Evolutionary conservation across 2,888 invertebrate genomes (phyloP).

Genomic region (Julus scanicus): DNA sequence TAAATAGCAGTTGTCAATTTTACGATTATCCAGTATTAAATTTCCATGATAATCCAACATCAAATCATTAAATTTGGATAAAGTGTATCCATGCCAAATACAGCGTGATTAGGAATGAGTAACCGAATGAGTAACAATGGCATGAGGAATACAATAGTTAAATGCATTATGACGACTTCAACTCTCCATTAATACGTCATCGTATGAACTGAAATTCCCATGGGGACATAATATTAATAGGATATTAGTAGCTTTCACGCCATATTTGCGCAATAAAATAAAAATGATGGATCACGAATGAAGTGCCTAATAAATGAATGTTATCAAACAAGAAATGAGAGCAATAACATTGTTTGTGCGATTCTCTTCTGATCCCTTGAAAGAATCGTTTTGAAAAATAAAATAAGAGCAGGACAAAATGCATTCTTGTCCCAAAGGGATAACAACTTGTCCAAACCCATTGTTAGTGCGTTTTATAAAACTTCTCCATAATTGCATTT

Average conservation of each 20-base stretch:
- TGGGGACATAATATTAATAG: neutral
- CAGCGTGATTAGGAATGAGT: no score
- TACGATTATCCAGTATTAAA: no score
- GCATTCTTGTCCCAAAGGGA: neutral
- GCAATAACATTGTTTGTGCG: neutral
- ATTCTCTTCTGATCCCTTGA: neutral
- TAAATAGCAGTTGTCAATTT: no score
- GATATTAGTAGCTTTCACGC: neutral
- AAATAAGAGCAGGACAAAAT: neutral
- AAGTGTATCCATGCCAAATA: no score
- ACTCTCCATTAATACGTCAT: neutral
- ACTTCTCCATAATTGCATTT: neutral
- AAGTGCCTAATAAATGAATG: neutral
- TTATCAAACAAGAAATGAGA: neutral
- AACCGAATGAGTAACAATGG: no score
- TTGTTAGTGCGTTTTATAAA: neutral
- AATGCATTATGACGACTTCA: neutral
- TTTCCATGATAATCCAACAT: no score
- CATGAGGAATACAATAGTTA: no score
- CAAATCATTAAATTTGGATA: neutral
- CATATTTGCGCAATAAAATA: conserved; percentile 1
- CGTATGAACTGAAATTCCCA: neutral
- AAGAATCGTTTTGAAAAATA: neutral
- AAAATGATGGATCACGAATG: conserved; percentile 10
- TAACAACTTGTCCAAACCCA: neutral